A percentile compares a stretch with the other conserved stretches of the same genome.
Conservation (phyloP, 2,888 invertebrate genomes). For the Anaspis maculata region DNA sequence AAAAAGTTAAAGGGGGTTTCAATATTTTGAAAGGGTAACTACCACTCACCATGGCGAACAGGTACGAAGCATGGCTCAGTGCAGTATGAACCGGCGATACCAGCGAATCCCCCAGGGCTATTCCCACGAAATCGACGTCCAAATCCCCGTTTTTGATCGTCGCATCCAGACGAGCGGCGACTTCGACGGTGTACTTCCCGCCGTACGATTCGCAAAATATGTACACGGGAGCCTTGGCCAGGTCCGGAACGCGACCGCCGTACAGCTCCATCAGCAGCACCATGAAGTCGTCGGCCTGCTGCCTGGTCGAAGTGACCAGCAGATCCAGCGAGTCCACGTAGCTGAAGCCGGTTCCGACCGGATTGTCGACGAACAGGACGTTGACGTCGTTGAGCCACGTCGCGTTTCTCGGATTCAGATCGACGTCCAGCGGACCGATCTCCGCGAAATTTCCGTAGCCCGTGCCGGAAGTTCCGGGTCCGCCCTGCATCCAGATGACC, state of each 20-base stretch:
- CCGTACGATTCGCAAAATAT: slow-evolving; percentile 88
- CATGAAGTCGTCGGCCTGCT: slow-evolving; percentile 70
- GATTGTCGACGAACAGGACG: slow-evolving; percentile 84
- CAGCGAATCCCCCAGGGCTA: too few relatives aligned
- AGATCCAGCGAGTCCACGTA: slow-evolving; percentile 49
- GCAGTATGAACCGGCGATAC: too few relatives aligned
- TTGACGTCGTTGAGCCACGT: slow-evolving; percentile 54
- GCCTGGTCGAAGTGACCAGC: slow-evolving; percentile 49
- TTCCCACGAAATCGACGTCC: too few relatives aligned
- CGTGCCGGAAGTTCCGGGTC: slow-evolving; percentile 54
- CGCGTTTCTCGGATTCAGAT: slow-evolving; percentile 42
- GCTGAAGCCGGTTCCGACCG: slow-evolving; percentile 82
- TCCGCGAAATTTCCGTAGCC: slow-evolving; percentile 66
- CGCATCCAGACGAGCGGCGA: too few relatives aligned
- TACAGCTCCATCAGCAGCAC: slow-evolving; percentile 64
- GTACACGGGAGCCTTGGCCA: slow-evolving; percentile 65
- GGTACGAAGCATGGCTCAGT: too few relatives aligned
- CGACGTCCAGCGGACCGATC: slow-evolving; percentile 23
- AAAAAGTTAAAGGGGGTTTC: too few relatives aligned
- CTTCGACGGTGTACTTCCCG: slow-evolving; percentile 86
- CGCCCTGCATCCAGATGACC: slow-evolving; percentile 55
- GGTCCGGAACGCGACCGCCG: slow-evolving; percentile 58
- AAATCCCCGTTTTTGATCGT: too few relatives aligned
- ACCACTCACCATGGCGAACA: too few relatives aligned
- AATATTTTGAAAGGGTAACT: too few relatives aligned